Evolutionary conservation across 23 tunicate genomes (phyloP).

Genomic region (Halocynthia aurantium): DNA sequence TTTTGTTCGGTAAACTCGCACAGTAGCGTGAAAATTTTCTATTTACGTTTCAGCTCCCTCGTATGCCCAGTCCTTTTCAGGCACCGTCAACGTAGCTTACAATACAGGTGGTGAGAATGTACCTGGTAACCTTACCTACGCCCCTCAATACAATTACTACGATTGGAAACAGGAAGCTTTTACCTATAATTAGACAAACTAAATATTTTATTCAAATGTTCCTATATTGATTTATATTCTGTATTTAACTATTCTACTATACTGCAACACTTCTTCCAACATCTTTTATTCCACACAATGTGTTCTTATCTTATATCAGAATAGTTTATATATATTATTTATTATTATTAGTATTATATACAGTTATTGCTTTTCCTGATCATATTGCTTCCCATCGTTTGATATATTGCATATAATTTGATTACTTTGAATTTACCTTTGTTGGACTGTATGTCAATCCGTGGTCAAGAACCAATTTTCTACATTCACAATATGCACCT

Average conservation of each 20-base stretch:
- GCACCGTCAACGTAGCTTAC: background rate
- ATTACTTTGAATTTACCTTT: background rate
- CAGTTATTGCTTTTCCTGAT: no score
- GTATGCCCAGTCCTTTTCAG: background rate
- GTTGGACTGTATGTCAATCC: background rate
- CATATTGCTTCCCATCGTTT: background rate
- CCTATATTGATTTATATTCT: background rate
- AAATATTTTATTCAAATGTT: no score
- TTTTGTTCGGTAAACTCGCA: background rate
- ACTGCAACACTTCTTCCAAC: background rate
- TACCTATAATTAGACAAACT: conserved; percentile 15
- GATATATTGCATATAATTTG: background rate
- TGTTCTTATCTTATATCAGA: no score
- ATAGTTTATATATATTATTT: no score
- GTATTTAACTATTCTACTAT: background rate
- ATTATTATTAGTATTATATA: no score
- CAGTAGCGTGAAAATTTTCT: no score
- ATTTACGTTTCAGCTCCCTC: conserved; percentile 2
- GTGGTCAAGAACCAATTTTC: background rate
- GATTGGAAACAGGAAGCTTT: conserved; percentile 31
- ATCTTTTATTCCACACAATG: background rate
- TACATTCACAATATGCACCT: background rate
- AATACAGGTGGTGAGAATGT: background rate
- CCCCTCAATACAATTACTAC: conserved; percentile 42
- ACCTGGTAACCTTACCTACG: background rate